Evolutionary conservation across 2,113 vertebrate genomes (phyloP).

Genomic region (Psittacus erithacus): DNA sequence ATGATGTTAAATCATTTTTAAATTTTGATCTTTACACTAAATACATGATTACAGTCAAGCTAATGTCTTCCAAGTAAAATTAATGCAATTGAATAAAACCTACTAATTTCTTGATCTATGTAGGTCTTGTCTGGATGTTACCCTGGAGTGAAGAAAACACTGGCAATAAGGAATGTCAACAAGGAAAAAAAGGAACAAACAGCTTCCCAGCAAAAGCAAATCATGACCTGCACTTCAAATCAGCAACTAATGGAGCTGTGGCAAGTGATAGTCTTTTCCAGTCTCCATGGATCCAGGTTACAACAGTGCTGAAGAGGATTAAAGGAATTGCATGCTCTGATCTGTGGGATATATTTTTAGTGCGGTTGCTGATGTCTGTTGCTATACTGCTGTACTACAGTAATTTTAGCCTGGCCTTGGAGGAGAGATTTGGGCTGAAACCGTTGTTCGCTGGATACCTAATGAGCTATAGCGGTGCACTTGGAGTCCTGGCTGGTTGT

Average conservation of each 20-base stretch:
- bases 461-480: slow-evolving; percentile 88
- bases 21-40: background rate
- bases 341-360: slow-evolving; percentile 90
- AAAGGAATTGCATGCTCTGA: slow-evolving; percentile 81
- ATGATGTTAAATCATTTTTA: background rate
- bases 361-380: slow-evolving; percentile 90
- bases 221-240: background rate
- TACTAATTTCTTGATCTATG: background rate
- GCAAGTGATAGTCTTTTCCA: background rate
- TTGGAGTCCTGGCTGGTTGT: slow-evolving; percentile 88
- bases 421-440: slow-evolving; percentile 89
- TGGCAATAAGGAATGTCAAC: background rate
- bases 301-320: slow-evolving; percentile 78
- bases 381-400: slow-evolving; percentile 92
- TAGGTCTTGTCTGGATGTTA: slow-evolving; percentile 90
- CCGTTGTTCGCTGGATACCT: slow-evolving; percentile 88
- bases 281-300: slow-evolving; percentile 75
- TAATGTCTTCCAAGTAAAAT: background rate
- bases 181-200: background rate
- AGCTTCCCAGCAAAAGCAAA: background rate
- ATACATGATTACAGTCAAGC: background rate
- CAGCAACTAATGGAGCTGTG: background rate
- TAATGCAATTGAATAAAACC: background rate
- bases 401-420: slow-evolving; percentile 92
- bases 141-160: slow-evolving; percentile 78